Percentiles rank a stretch among this genome's conserved stretches.
These are phyloP conservation scores for Caradrina clavipalpis DNA, from an alignment of 2,888 invertebrate species.

Conservation along the genomic window DNA sequence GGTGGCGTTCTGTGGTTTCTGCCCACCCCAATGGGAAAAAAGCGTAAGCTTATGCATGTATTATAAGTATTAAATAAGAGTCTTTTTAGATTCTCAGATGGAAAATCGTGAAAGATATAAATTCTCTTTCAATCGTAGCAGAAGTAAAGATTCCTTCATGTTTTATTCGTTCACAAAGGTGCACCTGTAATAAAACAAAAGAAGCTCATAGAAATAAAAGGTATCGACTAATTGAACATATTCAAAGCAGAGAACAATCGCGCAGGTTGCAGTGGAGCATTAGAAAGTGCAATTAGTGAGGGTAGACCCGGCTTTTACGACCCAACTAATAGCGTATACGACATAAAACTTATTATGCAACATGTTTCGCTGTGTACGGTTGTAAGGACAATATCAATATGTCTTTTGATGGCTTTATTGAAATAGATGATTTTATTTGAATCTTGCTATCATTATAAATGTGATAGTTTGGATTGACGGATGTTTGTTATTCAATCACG, in stretches of 20 bases:
- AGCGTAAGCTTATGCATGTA: too few relatives aligned
- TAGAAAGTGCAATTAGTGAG: slow-evolving; percentile 61
- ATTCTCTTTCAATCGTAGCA: too few relatives aligned
- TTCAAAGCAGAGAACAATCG: slow-evolving; percentile 51
- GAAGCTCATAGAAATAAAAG: slow-evolving; percentile 39
- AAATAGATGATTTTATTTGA: too few relatives aligned
- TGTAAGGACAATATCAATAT: not conserved
- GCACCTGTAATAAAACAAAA: slow-evolving; percentile 25
- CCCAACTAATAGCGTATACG: slow-evolving; percentile 21
- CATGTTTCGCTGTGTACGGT: slow-evolving; percentile 1
- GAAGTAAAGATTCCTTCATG: not conserved
- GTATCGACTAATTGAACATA: slow-evolving; percentile 54
- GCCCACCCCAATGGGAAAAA: too few relatives aligned
- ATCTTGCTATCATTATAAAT: too few relatives aligned
- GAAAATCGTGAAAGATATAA: not conserved
- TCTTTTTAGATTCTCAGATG: not conserved
- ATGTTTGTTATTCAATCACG: too few relatives aligned
- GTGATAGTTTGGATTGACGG: too few relatives aligned
- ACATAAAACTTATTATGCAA: slow-evolving; percentile 21
- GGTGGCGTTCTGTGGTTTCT: too few relatives aligned
- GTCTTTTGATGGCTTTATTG: too few relatives aligned
- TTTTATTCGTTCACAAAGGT: slow-evolving; percentile 14
- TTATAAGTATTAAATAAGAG: too few relatives aligned
- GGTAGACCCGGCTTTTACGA: slow-evolving; percentile 15
- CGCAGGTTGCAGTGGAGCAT: slow-evolving; percentile 45